Percentiles rank a stretch among this genome's conserved stretches.
Conservation (phyloP, 1,140 invertebrate genomes). For the Lordiphosa clarofinis region DNA sequence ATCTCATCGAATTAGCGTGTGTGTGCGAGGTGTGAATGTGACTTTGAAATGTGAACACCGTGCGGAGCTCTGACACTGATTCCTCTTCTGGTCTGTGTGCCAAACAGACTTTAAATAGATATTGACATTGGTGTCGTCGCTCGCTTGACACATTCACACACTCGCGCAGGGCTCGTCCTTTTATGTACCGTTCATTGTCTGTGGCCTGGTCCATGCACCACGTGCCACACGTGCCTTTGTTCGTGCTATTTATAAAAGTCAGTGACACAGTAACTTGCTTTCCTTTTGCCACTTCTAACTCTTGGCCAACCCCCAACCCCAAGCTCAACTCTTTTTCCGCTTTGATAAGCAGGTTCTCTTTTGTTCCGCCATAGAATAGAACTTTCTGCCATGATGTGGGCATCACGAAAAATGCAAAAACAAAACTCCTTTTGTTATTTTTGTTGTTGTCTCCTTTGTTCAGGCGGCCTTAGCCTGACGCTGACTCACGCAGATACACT, state of each 20-base stretch:
- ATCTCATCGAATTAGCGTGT: slow-evolving; percentile 6
- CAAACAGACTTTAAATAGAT: slow-evolving; percentile 53
- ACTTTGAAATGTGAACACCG: slow-evolving; percentile 9
- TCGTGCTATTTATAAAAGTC: slow-evolving; percentile 76
- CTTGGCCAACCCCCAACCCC: slow-evolving; percentile 20
- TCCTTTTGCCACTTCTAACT: slow-evolving; percentile 66
- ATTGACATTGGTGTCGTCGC: slow-evolving; percentile 58
- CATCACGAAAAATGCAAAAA: slow-evolving; percentile 15
- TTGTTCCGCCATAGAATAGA: slow-evolving; percentile 52
- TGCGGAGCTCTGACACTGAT: not conserved
- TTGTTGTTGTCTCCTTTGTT: slow-evolving; percentile 65
- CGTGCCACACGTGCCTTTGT: slow-evolving; percentile 62
- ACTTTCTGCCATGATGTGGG: slow-evolving; percentile 62
- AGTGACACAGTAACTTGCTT: slow-evolving; percentile 72
- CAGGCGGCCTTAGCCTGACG: slow-evolving; percentile 18
- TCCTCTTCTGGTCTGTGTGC: slow-evolving; percentile 17
- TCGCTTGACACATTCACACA: slow-evolving; percentile 17
- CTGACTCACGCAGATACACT: slow-evolving; percentile 57
- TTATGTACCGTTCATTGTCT: slow-evolving; percentile 35
- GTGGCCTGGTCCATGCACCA: slow-evolving; percentile 20
- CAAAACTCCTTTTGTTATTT: slow-evolving; percentile 57
- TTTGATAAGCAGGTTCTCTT: slow-evolving; percentile 74
- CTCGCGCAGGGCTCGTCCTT: slow-evolving; percentile 10
- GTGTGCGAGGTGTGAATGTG: slow-evolving; percentile 7
- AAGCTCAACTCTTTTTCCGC: slow-evolving; percentile 69